phyloP scores from a whole-genome alignment of 2,797 vertebrate genomes.

The Uromys caudimaculatus region DNA sequence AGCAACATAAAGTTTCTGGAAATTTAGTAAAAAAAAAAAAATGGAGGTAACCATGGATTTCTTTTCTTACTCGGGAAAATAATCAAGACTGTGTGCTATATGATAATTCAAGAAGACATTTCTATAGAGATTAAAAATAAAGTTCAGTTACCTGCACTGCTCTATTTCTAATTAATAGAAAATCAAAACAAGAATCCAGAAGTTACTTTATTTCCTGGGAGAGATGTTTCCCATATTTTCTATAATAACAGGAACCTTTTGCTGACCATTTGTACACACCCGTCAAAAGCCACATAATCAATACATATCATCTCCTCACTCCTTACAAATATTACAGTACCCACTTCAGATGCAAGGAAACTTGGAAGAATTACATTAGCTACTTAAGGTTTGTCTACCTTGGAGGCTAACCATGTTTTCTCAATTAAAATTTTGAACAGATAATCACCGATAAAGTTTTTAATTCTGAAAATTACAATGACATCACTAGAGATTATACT shows the following conservation, averaged over 20 bases:
- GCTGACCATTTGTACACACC: background rate
- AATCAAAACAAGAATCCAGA: background rate
- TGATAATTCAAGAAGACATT: background rate
- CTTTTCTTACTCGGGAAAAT: background rate
- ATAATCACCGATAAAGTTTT: conserved; percentile 9
- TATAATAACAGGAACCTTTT: background rate
- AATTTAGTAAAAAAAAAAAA: background rate
- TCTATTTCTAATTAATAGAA: background rate
- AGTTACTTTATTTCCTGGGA: background rate
- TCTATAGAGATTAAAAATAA: background rate
- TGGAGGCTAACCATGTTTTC: background rate
- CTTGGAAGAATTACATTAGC: background rate
- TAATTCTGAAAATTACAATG: conserved; percentile 18
- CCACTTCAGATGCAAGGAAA: background rate
- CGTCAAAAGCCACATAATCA: background rate
- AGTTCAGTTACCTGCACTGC: background rate
- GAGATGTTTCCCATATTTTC: background rate
- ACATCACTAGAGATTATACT: background rate
- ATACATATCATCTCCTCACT: too few relatives aligned
- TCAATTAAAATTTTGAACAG: background rate
- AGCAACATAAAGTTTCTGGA: background rate
- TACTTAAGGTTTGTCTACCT: background rate
- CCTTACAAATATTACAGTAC: background rate
- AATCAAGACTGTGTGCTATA: background rate
- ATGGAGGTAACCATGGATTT: background rate